A percentile compares a stretch with the other conserved stretches of the same genome.
Conservation (phyloP, 2,888 invertebrate genomes). For the Philhelius pedissequus region DNA sequence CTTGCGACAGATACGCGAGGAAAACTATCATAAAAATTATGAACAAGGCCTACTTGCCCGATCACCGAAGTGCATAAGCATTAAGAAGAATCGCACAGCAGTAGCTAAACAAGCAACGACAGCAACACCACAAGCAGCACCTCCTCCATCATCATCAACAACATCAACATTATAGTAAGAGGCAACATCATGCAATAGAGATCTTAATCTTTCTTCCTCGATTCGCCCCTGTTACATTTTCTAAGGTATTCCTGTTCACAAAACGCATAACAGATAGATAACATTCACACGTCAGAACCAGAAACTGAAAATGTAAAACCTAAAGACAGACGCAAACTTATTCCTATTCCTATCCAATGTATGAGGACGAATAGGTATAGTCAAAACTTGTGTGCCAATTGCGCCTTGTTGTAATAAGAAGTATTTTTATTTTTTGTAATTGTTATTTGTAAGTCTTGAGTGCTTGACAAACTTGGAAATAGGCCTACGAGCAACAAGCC, state of each 20-base stretch:
- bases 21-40: slow-evolving; percentile 63
- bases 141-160: slow-evolving; percentile 50
- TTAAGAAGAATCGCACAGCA: slow-evolving; percentile 43
- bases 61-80: slow-evolving; percentile 59
- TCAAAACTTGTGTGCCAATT: slow-evolving; percentile 53
- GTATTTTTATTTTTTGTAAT: background rate
- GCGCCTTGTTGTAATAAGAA: slow-evolving; percentile 44
- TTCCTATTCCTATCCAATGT: no score
- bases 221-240: slow-evolving; percentile 35
- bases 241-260: slow-evolving; percentile 12
- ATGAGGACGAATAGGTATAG: background rate
- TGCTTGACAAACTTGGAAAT: slow-evolving; percentile 59
- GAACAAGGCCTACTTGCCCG: slow-evolving; percentile 54
- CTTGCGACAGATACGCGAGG: slow-evolving; percentile 19
- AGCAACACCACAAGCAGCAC: slow-evolving; percentile 20
- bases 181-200: slow-evolving; percentile 50
- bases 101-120: slow-evolving; percentile 1
- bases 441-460: slow-evolving; percentile 26
- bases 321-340: background rate
- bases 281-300: background rate
- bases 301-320: background rate
- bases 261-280: slow-evolving; percentile 34
- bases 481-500: background rate
- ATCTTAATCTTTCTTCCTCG: slow-evolving; percentile 48
- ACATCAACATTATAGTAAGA: slow-evolving; percentile 32